phyloP scores from a whole-genome alignment of 2,113 vertebrate species.

The Campylomormyrus tamandua region DNA sequence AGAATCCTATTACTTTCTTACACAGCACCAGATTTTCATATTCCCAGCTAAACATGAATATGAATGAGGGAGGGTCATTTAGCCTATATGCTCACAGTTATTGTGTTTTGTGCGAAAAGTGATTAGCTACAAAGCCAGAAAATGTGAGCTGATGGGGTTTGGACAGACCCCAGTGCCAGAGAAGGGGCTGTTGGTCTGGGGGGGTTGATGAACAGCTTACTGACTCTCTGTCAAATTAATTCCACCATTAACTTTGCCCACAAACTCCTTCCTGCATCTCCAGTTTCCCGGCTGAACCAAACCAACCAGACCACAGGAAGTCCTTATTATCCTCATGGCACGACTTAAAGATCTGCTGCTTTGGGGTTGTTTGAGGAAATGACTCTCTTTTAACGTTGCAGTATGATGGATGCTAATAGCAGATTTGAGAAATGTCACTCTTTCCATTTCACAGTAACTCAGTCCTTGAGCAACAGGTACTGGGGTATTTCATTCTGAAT shows the following conservation, averaged over 20 bases:
- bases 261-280: background rate
- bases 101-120: background rate
- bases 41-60: background rate
- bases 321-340: background rate
- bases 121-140: background rate
- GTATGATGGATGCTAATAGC: background rate
- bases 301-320: background rate
- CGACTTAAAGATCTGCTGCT: background rate
- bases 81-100: background rate
- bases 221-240: background rate
- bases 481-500: background rate
- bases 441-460: background rate
- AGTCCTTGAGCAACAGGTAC: background rate
- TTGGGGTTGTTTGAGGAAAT: background rate
- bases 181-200: background rate
- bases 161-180: background rate
- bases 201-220: background rate
- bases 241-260: background rate
- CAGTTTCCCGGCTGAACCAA: background rate
- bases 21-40: background rate
- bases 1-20: background rate
- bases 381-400: background rate
- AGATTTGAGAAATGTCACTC: background rate
- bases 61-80: background rate
- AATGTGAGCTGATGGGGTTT: background rate